phyloP scores from a whole-genome alignment of 2,888 invertebrate species.

The Pollenia amentaria region DNA sequence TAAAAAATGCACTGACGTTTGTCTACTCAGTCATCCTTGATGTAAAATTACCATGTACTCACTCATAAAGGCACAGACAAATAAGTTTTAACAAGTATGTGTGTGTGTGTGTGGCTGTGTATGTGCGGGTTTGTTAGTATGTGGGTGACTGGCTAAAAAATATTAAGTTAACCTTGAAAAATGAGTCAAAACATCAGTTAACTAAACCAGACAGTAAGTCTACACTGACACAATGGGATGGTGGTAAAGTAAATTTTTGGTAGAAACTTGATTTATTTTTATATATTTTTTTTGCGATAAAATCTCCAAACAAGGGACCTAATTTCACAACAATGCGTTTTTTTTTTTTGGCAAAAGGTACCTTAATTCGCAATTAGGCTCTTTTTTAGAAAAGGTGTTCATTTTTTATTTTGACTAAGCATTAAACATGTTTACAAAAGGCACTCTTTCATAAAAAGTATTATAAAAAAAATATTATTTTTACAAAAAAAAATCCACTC shows the following conservation, averaged over 20 bases:
- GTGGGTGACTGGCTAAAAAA: conserved; percentile 69
- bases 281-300: too few relatives aligned
- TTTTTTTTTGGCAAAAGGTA: too few relatives aligned
- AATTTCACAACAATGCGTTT: too few relatives aligned
- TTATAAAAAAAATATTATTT: too few relatives aligned
- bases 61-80: conserved; percentile 5
- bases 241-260: not conserved
- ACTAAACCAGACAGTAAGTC: conserved; percentile 75
- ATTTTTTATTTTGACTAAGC: too few relatives aligned
- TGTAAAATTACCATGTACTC: conserved; percentile 29
- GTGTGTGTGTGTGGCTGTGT: conserved; percentile 5
- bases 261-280: not conserved
- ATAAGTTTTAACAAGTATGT: conserved; percentile 10
- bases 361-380: too few relatives aligned
- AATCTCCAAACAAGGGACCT: too few relatives aligned
- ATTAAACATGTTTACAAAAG: too few relatives aligned
- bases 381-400: too few relatives aligned
- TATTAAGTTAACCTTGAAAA: conserved; percentile 82
- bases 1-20: conserved; percentile 70
- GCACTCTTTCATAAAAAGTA: too few relatives aligned
- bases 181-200: conserved; percentile 80
- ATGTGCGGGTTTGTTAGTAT: conserved; percentile 39
- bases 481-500: too few relatives aligned
- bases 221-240: conserved; percentile 43
- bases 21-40: conserved; percentile 61